Conservation (phyloP, 1,140 invertebrate species). For the Drosophila azteca region DNA sequence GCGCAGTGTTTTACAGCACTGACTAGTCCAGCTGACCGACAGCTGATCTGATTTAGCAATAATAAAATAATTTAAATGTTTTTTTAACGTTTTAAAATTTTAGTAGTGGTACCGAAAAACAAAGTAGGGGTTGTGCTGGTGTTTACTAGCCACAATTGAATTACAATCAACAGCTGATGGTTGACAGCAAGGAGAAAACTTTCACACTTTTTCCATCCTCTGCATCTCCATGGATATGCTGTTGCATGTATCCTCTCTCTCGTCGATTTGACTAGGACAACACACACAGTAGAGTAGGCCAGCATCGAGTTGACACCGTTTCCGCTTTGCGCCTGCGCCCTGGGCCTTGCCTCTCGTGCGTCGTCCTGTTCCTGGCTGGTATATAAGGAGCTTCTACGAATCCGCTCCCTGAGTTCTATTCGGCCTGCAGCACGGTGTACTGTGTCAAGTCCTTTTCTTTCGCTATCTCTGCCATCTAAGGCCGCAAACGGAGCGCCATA, state of each 20-base stretch:
- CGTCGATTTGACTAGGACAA: not conserved
- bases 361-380: conserved; percentile 28
- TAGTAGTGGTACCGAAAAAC: no score
- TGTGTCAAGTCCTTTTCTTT: conserved; percentile 13
- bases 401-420: conserved; percentile 56
- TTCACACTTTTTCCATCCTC: no score
- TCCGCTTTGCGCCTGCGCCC: conserved; percentile 75
- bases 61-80: not conserved
- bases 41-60: no score
- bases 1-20: no score
- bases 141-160: no score
- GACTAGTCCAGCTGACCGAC: no score
- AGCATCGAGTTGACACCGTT: conserved; percentile 58
- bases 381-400: conserved; percentile 61
- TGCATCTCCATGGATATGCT: conserved; percentile 12
- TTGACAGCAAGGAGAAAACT: no score
- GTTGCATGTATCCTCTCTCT: conserved; percentile 50
- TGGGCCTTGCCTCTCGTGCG: conserved; percentile 26
- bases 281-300: conserved; percentile 12
- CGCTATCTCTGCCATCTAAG: conserved; percentile 9
- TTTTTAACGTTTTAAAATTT: no score
- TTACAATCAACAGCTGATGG: no score
- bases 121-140: no score
- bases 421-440: conserved; percentile 64
- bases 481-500: conserved; percentile 37